phyloP scores from a whole-genome alignment of 2,888 invertebrate species.

The Acanthosepion lycidas region DNA sequence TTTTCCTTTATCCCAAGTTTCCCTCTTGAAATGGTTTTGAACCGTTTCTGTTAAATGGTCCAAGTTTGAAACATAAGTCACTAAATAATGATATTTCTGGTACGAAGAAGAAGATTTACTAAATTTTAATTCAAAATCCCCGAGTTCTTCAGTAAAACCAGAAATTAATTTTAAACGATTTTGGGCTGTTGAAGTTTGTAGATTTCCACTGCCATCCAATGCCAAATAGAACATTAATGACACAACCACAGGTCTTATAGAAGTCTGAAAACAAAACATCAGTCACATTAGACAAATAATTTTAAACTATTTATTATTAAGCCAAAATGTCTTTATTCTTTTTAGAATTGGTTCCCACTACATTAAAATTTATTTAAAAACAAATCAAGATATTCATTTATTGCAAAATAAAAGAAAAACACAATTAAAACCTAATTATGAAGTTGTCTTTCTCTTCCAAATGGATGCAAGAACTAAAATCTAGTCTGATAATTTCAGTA shows the following conservation, averaged over 20 bases:
- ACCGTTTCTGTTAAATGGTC: conserved; percentile 69
- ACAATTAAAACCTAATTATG: too few species aligned
- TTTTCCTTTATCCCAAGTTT: conserved; percentile 67
- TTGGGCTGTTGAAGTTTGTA: conserved; percentile 66
- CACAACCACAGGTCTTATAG: conserved; percentile 61
- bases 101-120: conserved; percentile 68
- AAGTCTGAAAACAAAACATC: conserved; percentile 55
- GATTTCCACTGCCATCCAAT: conserved; percentile 78
- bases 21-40: conserved; percentile 63
- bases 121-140: conserved; percentile 82
- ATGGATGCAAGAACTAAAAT: too few species aligned
- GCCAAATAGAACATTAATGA: conserved; percentile 74
- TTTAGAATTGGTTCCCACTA: too few species aligned
- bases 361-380: not conserved
- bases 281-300: not conserved
- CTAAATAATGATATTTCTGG: conserved; percentile 65
- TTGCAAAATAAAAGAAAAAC: not conserved
- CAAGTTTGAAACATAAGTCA: conserved; percentile 64
- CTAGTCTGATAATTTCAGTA: too few species aligned
- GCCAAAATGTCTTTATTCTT: not conserved
- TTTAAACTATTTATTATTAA: not conserved
- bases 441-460: too few species aligned
- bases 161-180: conserved; percentile 78
- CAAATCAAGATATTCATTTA: not conserved
- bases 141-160: conserved; percentile 86